Percentiles rank a stretch among this genome's conserved stretches.
phyloP scores from a whole-genome alignment of 2,113 vertebrate genomes.

The Thunnus maccoyii region DNA sequence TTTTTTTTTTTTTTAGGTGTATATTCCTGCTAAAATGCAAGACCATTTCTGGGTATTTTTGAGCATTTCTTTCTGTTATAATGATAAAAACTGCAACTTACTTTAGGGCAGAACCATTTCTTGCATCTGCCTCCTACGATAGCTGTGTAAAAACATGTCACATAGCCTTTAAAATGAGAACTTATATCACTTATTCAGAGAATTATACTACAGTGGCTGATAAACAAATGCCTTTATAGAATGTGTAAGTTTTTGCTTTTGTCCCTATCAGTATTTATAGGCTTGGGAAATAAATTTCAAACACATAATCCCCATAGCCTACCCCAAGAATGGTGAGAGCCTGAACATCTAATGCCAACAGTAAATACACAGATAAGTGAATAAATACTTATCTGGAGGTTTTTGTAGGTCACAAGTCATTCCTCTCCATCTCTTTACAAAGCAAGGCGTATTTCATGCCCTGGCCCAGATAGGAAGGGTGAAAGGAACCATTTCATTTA shows the following conservation, averaged over 20 bases:
- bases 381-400: slow-evolving; percentile 81
- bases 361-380: slow-evolving; percentile 84
- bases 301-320: slow-evolving; percentile 71
- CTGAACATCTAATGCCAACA: slow-evolving; percentile 71
- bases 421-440: slow-evolving; percentile 81
- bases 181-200: slow-evolving; percentile 44
- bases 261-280: slow-evolving; percentile 70
- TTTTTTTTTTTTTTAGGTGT: not conserved
- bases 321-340: slow-evolving; percentile 70
- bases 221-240: slow-evolving; percentile 71
- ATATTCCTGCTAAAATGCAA: not conserved
- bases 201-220: slow-evolving; percentile 50
- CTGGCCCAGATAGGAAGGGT: slow-evolving; percentile 80
- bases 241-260: slow-evolving; percentile 50
- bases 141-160: slow-evolving; percentile 11
- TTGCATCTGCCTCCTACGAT: not conserved
- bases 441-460: slow-evolving; percentile 79
- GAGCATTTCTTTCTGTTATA: not conserved
- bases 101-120: not conserved
- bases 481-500: slow-evolving; percentile 84
- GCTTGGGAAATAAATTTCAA: slow-evolving; percentile 71
- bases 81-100: not conserved
- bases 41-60: not conserved
- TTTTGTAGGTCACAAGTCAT: slow-evolving; percentile 83
- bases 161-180: slow-evolving; percentile 32